Percentiles rank a stretch among this genome's conserved stretches.
Evolutionary conservation across 2,113 vertebrate species (phyloP).

Genomic region (Entomyzon cyanotis): DNA sequence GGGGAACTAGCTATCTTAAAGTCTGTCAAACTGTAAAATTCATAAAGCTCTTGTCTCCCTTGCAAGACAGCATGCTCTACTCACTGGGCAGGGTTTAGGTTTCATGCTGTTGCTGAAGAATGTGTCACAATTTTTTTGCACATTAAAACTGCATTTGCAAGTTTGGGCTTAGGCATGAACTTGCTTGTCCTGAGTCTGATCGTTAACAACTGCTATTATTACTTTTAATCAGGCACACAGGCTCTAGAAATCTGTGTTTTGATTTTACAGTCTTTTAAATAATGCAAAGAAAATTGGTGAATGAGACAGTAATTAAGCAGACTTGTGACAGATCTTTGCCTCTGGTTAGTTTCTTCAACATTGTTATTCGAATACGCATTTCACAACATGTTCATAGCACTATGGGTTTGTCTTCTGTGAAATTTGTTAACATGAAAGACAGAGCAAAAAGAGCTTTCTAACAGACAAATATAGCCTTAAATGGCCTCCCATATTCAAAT

Average conservation of each 20-base stretch:
- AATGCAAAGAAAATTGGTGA: not conserved
- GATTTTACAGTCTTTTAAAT: not conserved
- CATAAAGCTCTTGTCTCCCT: no score
- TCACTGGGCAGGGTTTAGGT: not conserved
- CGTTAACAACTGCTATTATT: not conserved
- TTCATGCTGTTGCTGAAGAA: not conserved
- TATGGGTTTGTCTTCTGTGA: not conserved
- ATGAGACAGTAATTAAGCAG: not conserved
- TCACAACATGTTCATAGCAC: not conserved
- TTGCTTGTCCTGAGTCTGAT: not conserved
- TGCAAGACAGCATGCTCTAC: no score
- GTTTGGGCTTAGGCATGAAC: not conserved
- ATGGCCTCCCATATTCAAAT: not conserved
- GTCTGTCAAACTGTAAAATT: no score
- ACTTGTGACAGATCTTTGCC: not conserved
- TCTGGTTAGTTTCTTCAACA: not conserved
- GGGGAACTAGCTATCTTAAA: no score
- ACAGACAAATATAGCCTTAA: not conserved
- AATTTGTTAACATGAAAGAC: not conserved
- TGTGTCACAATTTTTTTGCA: not conserved
- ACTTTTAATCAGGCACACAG: not conserved
- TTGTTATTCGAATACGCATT: not conserved
- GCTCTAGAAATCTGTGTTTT: not conserved
- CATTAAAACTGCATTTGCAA: not conserved
- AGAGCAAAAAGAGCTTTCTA: not conserved